phyloP scores from a whole-genome alignment of 2,113 vertebrate species.

The Ursus arctos region DNA sequence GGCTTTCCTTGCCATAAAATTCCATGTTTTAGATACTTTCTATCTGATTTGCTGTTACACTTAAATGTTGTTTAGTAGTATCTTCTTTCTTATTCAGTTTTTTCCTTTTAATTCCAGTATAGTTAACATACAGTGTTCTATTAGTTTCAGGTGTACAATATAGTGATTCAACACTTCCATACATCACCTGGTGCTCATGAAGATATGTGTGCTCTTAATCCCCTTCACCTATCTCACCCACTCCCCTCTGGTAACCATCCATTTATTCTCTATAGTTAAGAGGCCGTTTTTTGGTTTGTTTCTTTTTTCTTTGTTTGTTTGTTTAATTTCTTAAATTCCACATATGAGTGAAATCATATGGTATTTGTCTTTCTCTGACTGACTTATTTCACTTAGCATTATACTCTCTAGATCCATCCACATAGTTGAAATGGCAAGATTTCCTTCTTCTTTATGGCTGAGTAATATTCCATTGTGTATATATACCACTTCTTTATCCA shows the following conservation, averaged over 20 bases:
- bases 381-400: background rate
- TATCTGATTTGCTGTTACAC: background rate
- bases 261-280: background rate
- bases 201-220: background rate
- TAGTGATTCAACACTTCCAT: background rate
- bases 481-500: background rate
- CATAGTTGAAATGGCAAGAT: background rate
- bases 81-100: background rate
- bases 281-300: background rate
- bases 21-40: background rate
- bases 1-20: background rate
- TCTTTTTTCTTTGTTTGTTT: background rate
- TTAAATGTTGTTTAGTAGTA: background rate
- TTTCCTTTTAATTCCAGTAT: background rate
- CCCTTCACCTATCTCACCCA: background rate
- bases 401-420: background rate
- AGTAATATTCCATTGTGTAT: background rate
- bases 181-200: background rate
- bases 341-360: background rate
- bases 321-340: background rate
- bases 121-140: background rate
- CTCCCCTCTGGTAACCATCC: background rate
- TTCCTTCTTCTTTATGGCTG: background rate
- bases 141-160: background rate
- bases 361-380: background rate